These are phyloP conservation scores for Epiblema foenella DNA, from an alignment of 2,888 invertebrate genomes.

Conservation along the genomic window DNA sequence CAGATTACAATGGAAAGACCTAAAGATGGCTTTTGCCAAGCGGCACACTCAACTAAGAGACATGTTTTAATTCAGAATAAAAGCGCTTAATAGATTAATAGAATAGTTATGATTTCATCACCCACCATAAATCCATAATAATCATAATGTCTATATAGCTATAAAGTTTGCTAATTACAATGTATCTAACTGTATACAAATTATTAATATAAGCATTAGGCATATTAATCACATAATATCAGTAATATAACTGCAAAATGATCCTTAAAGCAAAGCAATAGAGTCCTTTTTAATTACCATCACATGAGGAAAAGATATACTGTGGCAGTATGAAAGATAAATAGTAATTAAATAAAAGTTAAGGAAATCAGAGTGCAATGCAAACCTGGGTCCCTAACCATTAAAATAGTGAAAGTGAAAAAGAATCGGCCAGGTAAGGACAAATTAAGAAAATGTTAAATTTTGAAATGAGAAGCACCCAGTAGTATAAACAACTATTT, in stretches of 20 bases:
- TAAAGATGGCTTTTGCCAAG: too few relatives aligned
- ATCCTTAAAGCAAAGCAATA: neutral
- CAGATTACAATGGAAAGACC: too few relatives aligned
- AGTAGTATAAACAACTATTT: neutral
- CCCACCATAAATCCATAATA: neutral
- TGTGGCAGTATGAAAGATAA: neutral
- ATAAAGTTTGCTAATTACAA: neutral
- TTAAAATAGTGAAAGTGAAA: too few relatives aligned
- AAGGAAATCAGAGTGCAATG: too few relatives aligned
- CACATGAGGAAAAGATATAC: neutral
- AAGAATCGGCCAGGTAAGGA: too few relatives aligned
- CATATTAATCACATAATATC: neutral
- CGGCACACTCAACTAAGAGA: too few relatives aligned
- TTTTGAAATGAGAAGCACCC: too few relatives aligned
- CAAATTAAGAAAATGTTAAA: too few relatives aligned
- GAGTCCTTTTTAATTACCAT: neutral
- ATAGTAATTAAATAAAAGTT: too few relatives aligned
- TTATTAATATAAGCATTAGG: neutral
- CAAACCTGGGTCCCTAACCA: too few relatives aligned
- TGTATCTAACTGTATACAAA: constrained; percentile 6
- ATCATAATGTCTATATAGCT: neutral
- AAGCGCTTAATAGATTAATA: too few relatives aligned
- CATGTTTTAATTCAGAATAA: too few relatives aligned
- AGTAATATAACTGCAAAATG: neutral
- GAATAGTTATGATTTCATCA: neutral